phyloP scores from a whole-genome alignment of 2,113 vertebrate genomes.

The Vireo altiloquus region DNA sequence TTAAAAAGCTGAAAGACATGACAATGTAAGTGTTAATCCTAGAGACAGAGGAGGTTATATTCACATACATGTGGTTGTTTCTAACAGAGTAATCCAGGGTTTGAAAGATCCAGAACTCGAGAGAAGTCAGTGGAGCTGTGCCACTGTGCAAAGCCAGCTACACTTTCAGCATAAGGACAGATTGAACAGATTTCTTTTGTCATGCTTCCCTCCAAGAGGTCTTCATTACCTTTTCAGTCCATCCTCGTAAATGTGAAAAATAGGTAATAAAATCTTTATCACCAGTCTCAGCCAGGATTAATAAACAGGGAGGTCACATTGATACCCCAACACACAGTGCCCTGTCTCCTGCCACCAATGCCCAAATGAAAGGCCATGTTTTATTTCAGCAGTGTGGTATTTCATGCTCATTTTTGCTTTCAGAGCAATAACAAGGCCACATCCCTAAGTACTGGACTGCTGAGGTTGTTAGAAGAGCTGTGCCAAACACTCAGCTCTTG shows the following conservation, averaged over 20 bases:
- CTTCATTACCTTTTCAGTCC: neutral
- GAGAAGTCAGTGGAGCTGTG: neutral
- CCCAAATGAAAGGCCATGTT: neutral
- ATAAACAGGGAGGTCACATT: neutral
- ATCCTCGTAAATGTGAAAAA: neutral
- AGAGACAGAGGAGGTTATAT: neutral
- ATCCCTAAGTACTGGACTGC: neutral
- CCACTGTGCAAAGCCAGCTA: neutral
- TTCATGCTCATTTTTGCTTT: neutral
- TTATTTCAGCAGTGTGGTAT: neutral
- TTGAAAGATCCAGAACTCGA: neutral
- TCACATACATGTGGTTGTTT: neutral
- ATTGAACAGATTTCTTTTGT: neutral
- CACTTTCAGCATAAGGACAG: neutral
- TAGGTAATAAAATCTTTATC: slow-evolving; percentile 35
- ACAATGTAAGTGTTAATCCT: neutral
- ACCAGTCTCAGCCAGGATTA: slow-evolving; percentile 1
- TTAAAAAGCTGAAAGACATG: neutral
- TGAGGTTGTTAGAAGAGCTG: neutral
- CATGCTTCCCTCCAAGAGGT: neutral
- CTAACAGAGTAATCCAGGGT: neutral
- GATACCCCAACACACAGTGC: neutral
- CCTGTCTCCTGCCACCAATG: neutral
- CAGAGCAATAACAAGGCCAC: neutral
- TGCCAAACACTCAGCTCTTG: neutral